Evolutionary conservation across 2,113 vertebrate species (phyloP).

Genomic region (Aramus guarauna): DNA sequence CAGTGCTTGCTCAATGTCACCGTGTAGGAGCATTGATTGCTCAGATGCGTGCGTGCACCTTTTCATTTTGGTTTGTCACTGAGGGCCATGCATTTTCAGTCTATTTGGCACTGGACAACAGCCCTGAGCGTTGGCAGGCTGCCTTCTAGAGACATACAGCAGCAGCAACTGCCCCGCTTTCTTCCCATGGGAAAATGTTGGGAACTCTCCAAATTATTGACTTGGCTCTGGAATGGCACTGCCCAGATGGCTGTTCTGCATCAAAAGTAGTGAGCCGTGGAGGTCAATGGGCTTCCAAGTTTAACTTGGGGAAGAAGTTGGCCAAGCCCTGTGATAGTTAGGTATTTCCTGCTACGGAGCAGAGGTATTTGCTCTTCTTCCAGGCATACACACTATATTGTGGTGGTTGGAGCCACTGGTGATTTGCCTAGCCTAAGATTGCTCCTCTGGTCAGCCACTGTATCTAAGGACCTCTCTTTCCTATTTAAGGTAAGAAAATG

Average conservation of each 20-base stretch:
- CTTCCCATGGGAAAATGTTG: constrained; percentile 4
- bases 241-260: constrained; percentile 36
- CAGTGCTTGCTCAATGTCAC: background rate
- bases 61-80: constrained; percentile 3
- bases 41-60: background rate
- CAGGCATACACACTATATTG: background rate
- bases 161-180: constrained; percentile 41
- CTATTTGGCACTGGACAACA: background rate
- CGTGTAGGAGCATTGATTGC: background rate
- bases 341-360: background rate
- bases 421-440: background rate
- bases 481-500: background rate
- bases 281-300: background rate
- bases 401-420: background rate
- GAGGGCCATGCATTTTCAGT: background rate
- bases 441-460: background rate
- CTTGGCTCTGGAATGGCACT: background rate
- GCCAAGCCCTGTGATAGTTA: background rate
- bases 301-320: constrained; percentile 1
- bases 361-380: background rate
- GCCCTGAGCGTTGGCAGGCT: background rate
- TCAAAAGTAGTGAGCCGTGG: background rate
- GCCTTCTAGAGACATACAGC: constrained; percentile 3
- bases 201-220: background rate
- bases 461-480: background rate